Conservation (phyloP, 2,113 vertebrate species). For the Galemys pyrenaicus region DNA sequence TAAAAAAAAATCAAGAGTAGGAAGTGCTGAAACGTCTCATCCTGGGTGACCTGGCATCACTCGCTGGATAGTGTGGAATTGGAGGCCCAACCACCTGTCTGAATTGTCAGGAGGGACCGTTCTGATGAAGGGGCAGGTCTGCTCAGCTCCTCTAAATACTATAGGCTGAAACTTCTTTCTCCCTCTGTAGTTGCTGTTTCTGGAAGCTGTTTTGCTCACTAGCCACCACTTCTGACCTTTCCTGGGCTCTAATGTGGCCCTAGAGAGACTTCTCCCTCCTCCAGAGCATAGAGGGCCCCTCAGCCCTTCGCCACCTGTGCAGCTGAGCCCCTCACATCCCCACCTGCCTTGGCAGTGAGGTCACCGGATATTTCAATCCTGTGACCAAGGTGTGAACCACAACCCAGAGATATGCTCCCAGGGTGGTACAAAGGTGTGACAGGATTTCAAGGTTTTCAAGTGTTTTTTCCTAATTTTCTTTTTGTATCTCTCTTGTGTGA, state of each 20-base stretch:
- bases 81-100: neutral
- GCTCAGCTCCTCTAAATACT: neutral
- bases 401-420: neutral
- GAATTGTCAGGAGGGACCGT: neutral
- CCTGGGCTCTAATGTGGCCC: neutral
- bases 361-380: conserved; percentile 20
- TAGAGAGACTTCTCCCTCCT: neutral
- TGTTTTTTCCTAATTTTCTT: neutral
- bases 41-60: neutral
- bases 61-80: neutral
- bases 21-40: neutral
- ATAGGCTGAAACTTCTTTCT: neutral
- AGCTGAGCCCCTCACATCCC: neutral
- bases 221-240: neutral
- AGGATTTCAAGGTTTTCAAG: neutral
- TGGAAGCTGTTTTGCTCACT: neutral
- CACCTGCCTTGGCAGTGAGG: neutral
- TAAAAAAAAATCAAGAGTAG: neutral
- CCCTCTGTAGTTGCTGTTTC: neutral
- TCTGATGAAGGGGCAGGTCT: neutral
- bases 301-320: neutral
- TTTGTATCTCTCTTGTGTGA: neutral
- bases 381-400: neutral
- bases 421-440: neutral
- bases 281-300: neutral